phyloP scores from a whole-genome alignment of 2,797 vertebrate genomes.

The Anas bahamensis region DNA sequence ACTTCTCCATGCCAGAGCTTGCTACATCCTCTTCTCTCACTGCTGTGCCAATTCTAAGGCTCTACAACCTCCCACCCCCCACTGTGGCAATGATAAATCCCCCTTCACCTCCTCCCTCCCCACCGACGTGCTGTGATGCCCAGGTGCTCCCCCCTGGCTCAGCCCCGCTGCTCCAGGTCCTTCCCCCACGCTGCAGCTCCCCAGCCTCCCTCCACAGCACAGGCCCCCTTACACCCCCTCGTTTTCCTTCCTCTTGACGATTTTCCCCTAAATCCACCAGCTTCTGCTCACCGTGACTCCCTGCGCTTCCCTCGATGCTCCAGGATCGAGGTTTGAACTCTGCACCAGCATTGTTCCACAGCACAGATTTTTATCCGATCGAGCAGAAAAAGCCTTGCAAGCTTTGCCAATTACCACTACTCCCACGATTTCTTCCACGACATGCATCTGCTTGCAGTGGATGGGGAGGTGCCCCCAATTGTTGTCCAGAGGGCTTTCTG shows the following conservation, averaged over 20 bases:
- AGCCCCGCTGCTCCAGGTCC: background rate
- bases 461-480: background rate
- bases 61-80: background rate
- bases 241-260: background rate
- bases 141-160: background rate
- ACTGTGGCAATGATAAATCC: background rate
- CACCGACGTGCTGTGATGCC: background rate
- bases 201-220: background rate
- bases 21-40: background rate
- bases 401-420: slow-evolving; percentile 2
- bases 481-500: slow-evolving; percentile 43
- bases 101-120: background rate
- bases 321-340: background rate
- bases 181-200: accelerated
- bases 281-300: background rate
- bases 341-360: background rate
- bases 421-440: background rate
- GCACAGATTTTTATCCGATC: background rate
- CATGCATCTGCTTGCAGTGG: background rate
- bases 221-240: background rate
- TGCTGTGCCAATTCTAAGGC: background rate
- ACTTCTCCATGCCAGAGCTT: background rate
- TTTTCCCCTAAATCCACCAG: background rate
- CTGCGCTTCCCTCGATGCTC: background rate
- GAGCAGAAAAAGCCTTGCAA: background rate